A percentile compares a stretch with the other conserved stretches of the same genome.
These are phyloP conservation scores for Zaprionus taronus DNA, from an alignment of 1,140 invertebrate species.

Conservation along the genomic window DNA sequence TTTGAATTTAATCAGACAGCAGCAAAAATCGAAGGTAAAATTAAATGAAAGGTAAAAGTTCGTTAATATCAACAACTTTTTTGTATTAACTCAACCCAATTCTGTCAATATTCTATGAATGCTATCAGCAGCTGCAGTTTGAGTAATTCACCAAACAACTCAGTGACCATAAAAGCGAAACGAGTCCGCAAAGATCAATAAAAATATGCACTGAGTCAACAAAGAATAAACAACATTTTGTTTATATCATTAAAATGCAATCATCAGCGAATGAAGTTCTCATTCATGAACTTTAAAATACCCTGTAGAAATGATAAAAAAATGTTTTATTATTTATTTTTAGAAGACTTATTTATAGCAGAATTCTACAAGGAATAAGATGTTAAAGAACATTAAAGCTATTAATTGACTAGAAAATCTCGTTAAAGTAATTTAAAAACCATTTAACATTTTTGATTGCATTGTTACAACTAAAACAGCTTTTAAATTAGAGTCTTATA, in stretches of 20 bases:
- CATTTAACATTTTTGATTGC: no score
- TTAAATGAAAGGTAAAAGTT: constrained; percentile 40
- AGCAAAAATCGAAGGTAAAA: neutral
- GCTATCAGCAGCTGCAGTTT: neutral
- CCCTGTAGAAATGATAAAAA: neutral
- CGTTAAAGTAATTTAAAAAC: neutral
- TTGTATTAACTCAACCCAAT: constrained; percentile 20
- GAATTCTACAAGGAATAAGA: no score
- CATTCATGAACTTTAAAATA: neutral
- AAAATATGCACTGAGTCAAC: neutral
- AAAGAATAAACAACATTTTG: neutral
- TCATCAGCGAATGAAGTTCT: neutral
- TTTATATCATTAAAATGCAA: neutral
- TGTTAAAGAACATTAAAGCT: neutral
- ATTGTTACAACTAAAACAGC: no score
- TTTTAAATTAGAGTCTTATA: no score
- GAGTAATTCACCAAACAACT: neutral
- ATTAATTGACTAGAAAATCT: neutral
- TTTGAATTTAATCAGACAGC: constrained; percentile 41
- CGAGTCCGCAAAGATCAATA: neutral
- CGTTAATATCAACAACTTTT: constrained; percentile 35
- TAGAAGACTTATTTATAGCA: no score
- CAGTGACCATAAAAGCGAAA: neutral
- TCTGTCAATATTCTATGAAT: neutral
- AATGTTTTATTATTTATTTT: no score